Conservation (phyloP, 2,888 invertebrate genomes). For the Phyllotreta striolata region DNA sequence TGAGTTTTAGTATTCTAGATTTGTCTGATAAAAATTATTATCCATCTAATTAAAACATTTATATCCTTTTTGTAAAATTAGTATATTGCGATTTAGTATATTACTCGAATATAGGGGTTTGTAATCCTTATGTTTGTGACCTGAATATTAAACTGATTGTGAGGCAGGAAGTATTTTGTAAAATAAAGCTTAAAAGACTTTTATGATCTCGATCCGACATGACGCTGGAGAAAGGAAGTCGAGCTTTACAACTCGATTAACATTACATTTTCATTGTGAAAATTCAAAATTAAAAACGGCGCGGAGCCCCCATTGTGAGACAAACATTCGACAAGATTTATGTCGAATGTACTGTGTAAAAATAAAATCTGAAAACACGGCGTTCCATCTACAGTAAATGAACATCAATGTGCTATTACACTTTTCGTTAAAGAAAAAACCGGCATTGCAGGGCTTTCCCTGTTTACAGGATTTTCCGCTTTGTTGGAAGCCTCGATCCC, state of each 20-base stretch:
- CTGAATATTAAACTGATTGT: too few species aligned
- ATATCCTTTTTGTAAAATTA: not conserved
- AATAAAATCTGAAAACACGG: constrained; percentile 12
- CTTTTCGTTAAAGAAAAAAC: constrained; percentile 27
- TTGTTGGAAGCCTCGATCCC: constrained; percentile 22
- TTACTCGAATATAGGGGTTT: not conserved
- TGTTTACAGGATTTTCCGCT: constrained; percentile 34
- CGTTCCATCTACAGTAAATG: constrained; percentile 28
- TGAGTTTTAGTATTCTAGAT: not conserved
- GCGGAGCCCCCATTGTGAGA: constrained; percentile 12
- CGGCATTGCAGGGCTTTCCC: constrained; percentile 29
- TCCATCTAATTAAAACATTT: not conserved
- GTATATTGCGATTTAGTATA: not conserved
- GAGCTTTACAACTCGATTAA: constrained; percentile 5
- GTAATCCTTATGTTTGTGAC: not conserved
- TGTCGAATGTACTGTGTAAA: constrained; percentile 15
- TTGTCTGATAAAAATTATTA: not conserved
- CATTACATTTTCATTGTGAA: constrained; percentile 2
- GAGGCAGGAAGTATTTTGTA: too few species aligned
- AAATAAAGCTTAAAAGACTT: not conserved
- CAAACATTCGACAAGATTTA: constrained; percentile 17
- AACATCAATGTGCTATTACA: constrained; percentile 31
- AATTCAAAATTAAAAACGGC: constrained; percentile 20
- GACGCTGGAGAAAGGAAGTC: not conserved
- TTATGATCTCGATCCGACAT: constrained; percentile 7